Evolutionary conservation across 2,113 vertebrate species (phyloP).

Genomic region (Sphyrna mokarran): DNA sequence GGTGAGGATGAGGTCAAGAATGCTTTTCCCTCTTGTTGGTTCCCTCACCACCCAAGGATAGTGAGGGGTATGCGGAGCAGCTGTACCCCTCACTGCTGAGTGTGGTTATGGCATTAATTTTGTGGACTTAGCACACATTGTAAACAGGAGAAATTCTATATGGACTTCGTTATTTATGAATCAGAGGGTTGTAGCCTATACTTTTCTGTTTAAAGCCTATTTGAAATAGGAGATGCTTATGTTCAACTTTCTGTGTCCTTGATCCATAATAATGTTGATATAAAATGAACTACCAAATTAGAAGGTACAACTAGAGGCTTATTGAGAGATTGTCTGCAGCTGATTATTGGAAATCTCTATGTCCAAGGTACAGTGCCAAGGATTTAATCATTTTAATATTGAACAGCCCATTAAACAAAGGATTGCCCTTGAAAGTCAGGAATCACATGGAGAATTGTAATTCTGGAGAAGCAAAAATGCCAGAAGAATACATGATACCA

Average conservation of each 20-base stretch:
- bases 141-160: background rate
- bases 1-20: too few relatives aligned
- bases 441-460: background rate
- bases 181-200: background rate
- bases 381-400: conserved; percentile 25
- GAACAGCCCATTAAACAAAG: conserved; percentile 21
- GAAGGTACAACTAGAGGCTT: background rate
- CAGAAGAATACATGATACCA: background rate
- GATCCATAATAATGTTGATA: background rate
- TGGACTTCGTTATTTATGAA: background rate
- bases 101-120: background rate
- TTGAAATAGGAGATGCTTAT: too few relatives aligned
- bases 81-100: background rate
- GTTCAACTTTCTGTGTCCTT: background rate
- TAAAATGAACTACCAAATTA: background rate
- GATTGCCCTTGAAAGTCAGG: conserved; percentile 4
- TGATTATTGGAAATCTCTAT: background rate
- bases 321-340: conserved; percentile 10
- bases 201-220: background rate
- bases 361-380: background rate
- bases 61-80: too few relatives aligned
- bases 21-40: too few relatives aligned
- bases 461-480: background rate
- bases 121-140: background rate
- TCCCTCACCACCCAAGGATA: too few relatives aligned